A percentile compares a stretch with the other conserved stretches of the same genome.
These are phyloP conservation scores for Syngnathus acus DNA, from an alignment of 2,797 vertebrate species.

Conservation along the genomic window DNA sequence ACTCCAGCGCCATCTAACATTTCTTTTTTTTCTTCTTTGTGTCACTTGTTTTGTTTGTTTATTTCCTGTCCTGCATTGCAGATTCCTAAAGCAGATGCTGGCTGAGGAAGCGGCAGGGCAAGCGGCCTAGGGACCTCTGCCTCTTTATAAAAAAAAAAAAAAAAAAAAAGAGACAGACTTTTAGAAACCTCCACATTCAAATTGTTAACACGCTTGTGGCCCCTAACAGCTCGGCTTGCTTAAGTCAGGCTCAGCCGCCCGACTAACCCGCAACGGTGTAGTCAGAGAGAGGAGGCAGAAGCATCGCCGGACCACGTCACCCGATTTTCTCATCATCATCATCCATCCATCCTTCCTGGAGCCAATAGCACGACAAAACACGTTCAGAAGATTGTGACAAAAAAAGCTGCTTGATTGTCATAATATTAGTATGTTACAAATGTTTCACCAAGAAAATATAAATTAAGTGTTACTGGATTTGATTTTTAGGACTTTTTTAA, in stretches of 20 bases:
- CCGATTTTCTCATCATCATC: not conserved
- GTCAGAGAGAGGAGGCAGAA: conserved; percentile 60
- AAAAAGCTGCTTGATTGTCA: too few relatives aligned
- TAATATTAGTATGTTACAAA: too few relatives aligned
- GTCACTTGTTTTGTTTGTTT: conserved; percentile 51
- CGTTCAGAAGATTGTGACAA: too few relatives aligned
- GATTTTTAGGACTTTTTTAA: too few relatives aligned
- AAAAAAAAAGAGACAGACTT: conserved; percentile 36
- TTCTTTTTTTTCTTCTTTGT: conserved; percentile 32
- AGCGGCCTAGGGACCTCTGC: conserved; percentile 73
- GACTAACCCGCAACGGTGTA: conserved; percentile 38
- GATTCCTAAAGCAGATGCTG: conserved; percentile 90
- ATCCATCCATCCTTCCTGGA: not conserved
- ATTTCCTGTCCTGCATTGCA: conserved; percentile 74
- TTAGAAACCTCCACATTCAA: conserved; percentile 19
- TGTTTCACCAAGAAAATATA: too few relatives aligned
- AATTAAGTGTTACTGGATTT: too few relatives aligned
- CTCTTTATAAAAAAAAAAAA: conserved; percentile 45
- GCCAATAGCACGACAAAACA: not conserved
- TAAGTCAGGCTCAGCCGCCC: conserved; percentile 56
- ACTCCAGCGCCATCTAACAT: conserved; percentile 14
- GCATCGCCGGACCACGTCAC: conserved; percentile 4
- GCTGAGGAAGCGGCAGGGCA: conserved; percentile 78
- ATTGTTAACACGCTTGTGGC: conserved; percentile 40
- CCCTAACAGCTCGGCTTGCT: conserved; percentile 27